Base-by-base conservation (phyloP, 2,797 vertebrate species). In the Ataeniobius toweri region DNA sequence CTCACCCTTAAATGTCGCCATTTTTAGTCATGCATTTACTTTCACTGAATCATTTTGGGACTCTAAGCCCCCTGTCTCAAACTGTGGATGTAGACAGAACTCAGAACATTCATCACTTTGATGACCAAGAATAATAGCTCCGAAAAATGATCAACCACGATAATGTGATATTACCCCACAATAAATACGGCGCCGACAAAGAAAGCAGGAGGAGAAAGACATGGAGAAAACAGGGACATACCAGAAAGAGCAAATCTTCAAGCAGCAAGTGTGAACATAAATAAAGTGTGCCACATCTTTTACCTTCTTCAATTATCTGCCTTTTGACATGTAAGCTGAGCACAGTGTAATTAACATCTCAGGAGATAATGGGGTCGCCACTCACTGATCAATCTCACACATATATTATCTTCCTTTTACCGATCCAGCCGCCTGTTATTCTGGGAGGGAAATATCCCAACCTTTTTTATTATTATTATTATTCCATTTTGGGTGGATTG, bases 231-330 rank as follows among this genome's bases (percentile, higher is more conserved):
- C 76, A 80, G 63, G 83, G 41, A 76, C 68, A 18, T 41, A 69
- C 24, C 71, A 86, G 82, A 82, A 79, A 81, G 79, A 90, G 84
- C 55, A 80, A 78, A 88, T 91, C 86, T 86, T 91, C 87, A 56
- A 84, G 78, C 86, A 91, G 91, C 93, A 85, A 91, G 90, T 85
- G 86, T 88, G 91, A 92, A 94, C 93, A 96, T 96, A 96, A 96
- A 95, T 95, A 95, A 95, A 94, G 88, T 83, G 91, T 91, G 89
- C 87, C 91, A 92, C 93, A 92, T 95, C 91, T 95, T 95, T 94
- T 93, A 96, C 94, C 94, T 96, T 95, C 94, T 92, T 96, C 94
- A 96, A 95, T 96, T 95, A 96, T 95, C 93, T 89, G 87, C 91
- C 94, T 94, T 96, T 95, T 96, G 95, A 96, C 95, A 94, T 92